A percentile compares a stretch with the other conserved stretches of the same genome.
These are phyloP conservation scores for Shargacucullia verbasci DNA, from an alignment of 2,888 invertebrate species.

Conservation along the genomic window DNA sequence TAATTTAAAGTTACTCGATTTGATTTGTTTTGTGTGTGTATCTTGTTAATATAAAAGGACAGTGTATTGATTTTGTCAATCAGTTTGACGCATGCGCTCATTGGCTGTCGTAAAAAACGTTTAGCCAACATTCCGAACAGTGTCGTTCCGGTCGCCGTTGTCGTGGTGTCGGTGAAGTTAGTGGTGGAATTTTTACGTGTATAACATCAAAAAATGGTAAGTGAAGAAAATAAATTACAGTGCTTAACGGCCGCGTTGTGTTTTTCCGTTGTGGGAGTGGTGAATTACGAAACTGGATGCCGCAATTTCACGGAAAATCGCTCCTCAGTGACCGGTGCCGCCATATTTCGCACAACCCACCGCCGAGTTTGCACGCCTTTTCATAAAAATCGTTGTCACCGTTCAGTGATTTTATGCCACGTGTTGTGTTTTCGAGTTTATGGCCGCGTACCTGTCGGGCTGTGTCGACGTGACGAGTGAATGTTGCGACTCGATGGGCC, in stretches of 20 bases:
- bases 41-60: slow-evolving; percentile 58
- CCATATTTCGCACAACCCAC: slow-evolving; percentile 87
- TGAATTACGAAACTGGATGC: slow-evolving; percentile 60
- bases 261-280: slow-evolving; percentile 63
- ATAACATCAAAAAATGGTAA: slow-evolving; percentile 89
- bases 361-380: slow-evolving; percentile 86
- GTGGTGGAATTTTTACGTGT: slow-evolving; percentile 87
- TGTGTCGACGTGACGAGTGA: slow-evolving; percentile 55
- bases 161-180: slow-evolving; percentile 87
- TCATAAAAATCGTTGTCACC: slow-evolving; percentile 83
- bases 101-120: slow-evolving; percentile 79
- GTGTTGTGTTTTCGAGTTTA: slow-evolving; percentile 78
- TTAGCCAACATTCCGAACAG: slow-evolving; percentile 85
- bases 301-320: slow-evolving; percentile 73
- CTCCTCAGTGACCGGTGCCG: slow-evolving; percentile 85
- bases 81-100: slow-evolving; percentile 88
- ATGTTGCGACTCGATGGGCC: slow-evolving; percentile 58
- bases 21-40: slow-evolving; percentile 9
- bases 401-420: slow-evolving; percentile 88
- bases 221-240: slow-evolving; percentile 81
- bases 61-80: slow-evolving; percentile 70
- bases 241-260: slow-evolving; percentile 75
- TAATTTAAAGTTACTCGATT: slow-evolving; percentile 10
- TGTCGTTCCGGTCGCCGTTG: slow-evolving; percentile 88
- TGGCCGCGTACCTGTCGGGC: slow-evolving; percentile 50